Conservation (phyloP, 2,797 vertebrate species). For the Crenichthys baileyi region DNA sequence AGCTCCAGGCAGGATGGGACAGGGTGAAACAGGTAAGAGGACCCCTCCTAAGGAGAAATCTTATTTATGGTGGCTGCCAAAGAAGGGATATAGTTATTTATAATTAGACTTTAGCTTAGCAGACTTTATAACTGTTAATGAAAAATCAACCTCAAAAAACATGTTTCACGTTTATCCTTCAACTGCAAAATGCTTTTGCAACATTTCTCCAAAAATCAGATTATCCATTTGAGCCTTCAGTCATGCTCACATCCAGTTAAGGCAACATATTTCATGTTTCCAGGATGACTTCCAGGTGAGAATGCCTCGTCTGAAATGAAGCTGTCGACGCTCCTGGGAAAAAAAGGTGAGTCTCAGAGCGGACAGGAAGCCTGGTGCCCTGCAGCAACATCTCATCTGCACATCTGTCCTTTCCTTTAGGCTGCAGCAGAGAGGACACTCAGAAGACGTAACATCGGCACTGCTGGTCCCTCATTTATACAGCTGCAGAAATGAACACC, state of each 20-base stretch:
- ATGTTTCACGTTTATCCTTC: background rate
- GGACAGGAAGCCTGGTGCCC: background rate
- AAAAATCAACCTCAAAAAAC: background rate
- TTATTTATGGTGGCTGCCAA: too few relatives aligned
- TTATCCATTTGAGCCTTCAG: background rate
- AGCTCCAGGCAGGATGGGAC: background rate
- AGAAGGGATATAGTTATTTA: too few relatives aligned
- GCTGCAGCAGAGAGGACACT: background rate
- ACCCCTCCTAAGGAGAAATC: too few relatives aligned
- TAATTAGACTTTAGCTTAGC: background rate
- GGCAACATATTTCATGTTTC: background rate
- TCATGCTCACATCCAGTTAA: background rate
- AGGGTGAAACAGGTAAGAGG: background rate
- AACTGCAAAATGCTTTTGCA: background rate
- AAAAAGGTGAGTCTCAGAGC: background rate
- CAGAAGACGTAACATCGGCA: conserved; percentile 9
- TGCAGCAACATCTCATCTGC: background rate
- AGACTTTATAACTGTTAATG: conserved; percentile 10
- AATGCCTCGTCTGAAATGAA: background rate
- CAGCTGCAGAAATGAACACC: conserved; percentile 58
- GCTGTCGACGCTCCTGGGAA: background rate
- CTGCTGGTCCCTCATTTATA: conserved; percentile 35
- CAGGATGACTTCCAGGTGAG: conserved; percentile 20
- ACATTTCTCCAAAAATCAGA: background rate
- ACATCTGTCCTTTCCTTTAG: background rate